Conservation (phyloP, 1,140 invertebrate genomes). For the Lucilia cuprina region DNA sequence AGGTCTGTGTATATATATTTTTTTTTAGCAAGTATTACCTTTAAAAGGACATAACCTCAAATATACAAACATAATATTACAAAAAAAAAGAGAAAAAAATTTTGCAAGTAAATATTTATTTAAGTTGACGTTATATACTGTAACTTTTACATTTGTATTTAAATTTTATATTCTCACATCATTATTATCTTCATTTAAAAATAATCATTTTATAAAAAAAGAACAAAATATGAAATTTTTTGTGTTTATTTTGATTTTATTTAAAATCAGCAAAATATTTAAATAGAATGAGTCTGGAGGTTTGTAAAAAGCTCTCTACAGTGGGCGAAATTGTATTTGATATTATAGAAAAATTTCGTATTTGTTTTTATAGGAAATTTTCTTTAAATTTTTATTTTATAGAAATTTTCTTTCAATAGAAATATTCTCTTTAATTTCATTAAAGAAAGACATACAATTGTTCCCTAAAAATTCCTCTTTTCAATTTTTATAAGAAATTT, state of each 20-base stretch:
- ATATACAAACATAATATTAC: neutral
- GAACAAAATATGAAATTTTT: neutral
- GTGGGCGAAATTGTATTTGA: neutral
- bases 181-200: slow-evolving; percentile 6
- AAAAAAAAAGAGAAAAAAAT: no score
- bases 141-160: neutral
- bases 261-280: neutral
- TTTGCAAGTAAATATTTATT: neutral
- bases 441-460: no score
- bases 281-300: neutral
- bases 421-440: no score
- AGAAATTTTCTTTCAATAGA: no score
- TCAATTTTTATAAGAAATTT: no score
- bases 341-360: no score
- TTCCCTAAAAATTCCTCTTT: no score
- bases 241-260: neutral
- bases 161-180: neutral
- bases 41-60: slow-evolving; percentile 6
- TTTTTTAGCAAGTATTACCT: neutral
- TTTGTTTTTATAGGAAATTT: no score
- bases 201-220: neutral
- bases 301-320: neutral
- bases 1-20: neutral
- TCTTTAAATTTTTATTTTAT: no score
- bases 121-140: neutral